Percentiles rank a stretch among this genome's conserved stretches.
phyloP scores from a whole-genome alignment of 2,797 vertebrate genomes.

The Ibycter americanus region DNA sequence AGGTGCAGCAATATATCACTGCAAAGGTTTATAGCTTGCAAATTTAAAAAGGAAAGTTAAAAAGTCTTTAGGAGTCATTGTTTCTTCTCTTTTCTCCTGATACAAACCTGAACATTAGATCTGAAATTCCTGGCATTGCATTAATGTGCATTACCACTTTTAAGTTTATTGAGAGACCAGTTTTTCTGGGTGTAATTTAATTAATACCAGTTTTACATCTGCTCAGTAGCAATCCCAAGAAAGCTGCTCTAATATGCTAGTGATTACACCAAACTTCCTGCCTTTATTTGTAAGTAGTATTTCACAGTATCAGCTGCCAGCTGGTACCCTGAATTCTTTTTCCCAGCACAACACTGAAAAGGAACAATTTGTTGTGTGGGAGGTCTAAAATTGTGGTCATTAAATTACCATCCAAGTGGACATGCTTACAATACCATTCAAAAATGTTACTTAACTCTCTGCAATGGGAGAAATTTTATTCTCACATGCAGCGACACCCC shows the following conservation, averaged over 20 bases:
- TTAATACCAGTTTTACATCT: slow-evolving; percentile 68
- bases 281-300: slow-evolving; percentile 43
- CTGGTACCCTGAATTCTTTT: slow-evolving; percentile 39
- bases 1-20: neutral
- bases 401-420: slow-evolving; percentile 66
- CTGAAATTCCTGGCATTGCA: slow-evolving; percentile 25
- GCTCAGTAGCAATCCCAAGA: slow-evolving; percentile 54
- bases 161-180: slow-evolving; percentile 38
- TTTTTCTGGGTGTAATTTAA: slow-evolving; percentile 65
- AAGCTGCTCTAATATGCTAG: slow-evolving; percentile 41
- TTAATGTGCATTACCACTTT: slow-evolving; percentile 16
- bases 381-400: slow-evolving; percentile 56
- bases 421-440: slow-evolving; percentile 39
- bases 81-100: neutral
- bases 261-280: slow-evolving; percentile 37
- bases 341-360: slow-evolving; percentile 43
- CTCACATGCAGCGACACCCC: neutral
- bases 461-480: neutral
- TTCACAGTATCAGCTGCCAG: slow-evolving; percentile 51
- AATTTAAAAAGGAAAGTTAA: neutral
- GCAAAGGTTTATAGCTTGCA: neutral
- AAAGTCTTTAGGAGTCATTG: neutral
- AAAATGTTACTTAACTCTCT: slow-evolving; percentile 44
- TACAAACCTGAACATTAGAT: slow-evolving; percentile 12
- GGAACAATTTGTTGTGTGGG: slow-evolving; percentile 65